phyloP scores from a whole-genome alignment of 2,888 invertebrate genomes.

The Chouioia cunea region DNA sequence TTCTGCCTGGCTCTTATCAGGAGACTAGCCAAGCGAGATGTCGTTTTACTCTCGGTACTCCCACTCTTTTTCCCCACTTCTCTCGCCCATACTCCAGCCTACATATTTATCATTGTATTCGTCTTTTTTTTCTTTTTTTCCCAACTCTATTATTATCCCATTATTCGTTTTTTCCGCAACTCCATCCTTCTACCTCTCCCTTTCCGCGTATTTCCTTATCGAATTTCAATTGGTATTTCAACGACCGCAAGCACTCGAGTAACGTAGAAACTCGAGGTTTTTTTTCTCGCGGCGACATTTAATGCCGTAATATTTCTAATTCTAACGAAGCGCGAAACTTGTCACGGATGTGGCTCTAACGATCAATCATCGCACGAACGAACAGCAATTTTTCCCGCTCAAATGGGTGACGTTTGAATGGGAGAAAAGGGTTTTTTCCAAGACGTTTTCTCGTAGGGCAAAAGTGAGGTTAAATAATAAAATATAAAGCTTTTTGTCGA shows the following conservation, averaged over 20 bases:
- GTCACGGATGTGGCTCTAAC: background rate
- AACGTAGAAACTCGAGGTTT: background rate
- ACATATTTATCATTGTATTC: constrained; percentile 33
- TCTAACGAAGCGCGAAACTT: background rate
- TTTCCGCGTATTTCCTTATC: background rate
- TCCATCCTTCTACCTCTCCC: background rate
- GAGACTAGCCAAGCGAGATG: constrained; percentile 46
- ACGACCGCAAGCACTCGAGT: background rate
- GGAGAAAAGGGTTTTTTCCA: background rate
- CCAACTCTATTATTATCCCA: constrained; percentile 20
- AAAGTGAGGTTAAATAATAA: constrained; percentile 35
- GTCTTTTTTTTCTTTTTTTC: constrained; percentile 20
- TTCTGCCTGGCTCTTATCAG: constrained; percentile 54
- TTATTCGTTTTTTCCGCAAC: background rate
- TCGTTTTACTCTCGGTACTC: background rate
- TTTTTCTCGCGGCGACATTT: background rate
- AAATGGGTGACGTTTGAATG: background rate
- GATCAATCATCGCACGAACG: too few relatives aligned
- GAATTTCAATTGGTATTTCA: background rate
- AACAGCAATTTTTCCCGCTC: background rate
- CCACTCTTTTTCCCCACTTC: background rate
- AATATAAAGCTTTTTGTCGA: constrained; percentile 15
- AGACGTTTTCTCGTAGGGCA: background rate
- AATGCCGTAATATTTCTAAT: constrained; percentile 2
- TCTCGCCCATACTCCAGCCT: background rate